Percentiles rank a stretch among this genome's conserved stretches.
phyloP scores from a whole-genome alignment of 2,888 invertebrate genomes.

The Scotopteryx bipunctaria region DNA sequence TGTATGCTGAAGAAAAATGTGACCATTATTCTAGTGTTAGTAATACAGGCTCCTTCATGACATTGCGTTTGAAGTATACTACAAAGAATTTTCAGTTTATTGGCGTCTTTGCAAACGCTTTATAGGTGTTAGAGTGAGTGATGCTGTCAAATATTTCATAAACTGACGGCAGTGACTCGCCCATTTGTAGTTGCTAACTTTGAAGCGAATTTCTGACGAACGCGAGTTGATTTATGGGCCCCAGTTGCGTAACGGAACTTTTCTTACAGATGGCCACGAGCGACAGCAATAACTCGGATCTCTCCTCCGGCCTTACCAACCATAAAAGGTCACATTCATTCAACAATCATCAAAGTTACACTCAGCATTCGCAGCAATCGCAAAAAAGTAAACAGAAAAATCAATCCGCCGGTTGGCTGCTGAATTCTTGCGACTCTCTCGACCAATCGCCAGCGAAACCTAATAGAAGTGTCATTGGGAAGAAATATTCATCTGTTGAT shows the following conservation, averaged over 20 bases:
- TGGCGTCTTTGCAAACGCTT: conserved; percentile 30
- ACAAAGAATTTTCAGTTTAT: conserved; percentile 9
- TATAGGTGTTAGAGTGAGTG: conserved; percentile 48
- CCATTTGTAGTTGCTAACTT: conserved; percentile 37
- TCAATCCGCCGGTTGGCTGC: conserved; percentile 80
- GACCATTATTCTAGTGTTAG: conserved; percentile 4
- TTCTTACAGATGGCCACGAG: conserved; percentile 85
- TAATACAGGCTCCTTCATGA: conserved; percentile 2
- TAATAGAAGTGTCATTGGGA: conserved; percentile 80
- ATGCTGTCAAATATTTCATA: conserved; percentile 45
- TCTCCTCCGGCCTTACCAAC: conserved; percentile 81
- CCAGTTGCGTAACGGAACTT: conserved; percentile 31
- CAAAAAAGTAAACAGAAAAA: conserved; percentile 85
- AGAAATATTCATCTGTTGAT: conserved; percentile 83
- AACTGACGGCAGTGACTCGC: conserved; percentile 41
- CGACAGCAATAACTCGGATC: conserved; percentile 80
- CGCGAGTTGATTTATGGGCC: conserved; percentile 38
- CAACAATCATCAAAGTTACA: conserved; percentile 88
- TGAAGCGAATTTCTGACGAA: conserved; percentile 36
- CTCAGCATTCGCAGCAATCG: conserved; percentile 84
- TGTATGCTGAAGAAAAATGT: conserved; percentile 5
- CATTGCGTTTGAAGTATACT: conserved; percentile 10
- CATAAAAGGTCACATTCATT: conserved; percentile 88
- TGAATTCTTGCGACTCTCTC: conserved; percentile 79
- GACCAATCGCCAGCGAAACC: conserved; percentile 73